phyloP scores from a whole-genome alignment of 1,140 invertebrate genomes.

The Helicorthomorpha holstii region DNA sequence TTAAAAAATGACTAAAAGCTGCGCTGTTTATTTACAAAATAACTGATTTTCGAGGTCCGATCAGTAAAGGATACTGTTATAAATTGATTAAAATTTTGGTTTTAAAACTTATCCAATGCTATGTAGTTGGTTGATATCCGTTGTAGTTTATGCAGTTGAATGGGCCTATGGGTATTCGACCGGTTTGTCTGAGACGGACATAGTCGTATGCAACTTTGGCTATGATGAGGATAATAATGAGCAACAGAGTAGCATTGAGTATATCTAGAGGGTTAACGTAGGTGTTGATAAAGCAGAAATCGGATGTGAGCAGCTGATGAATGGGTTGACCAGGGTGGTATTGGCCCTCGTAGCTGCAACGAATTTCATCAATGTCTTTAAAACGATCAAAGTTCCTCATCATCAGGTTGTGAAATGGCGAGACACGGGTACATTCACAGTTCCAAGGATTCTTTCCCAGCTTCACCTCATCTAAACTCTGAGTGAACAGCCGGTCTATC shows the following conservation, averaged over 20 bases:
- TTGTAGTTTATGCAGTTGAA: too few relatives aligned
- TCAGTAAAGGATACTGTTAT: too few relatives aligned
- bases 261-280: not conserved
- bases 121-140: too few relatives aligned
- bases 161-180: not conserved
- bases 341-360: not conserved
- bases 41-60: too few relatives aligned
- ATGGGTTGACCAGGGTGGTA: not conserved
- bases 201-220: not conserved
- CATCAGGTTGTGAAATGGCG: not conserved
- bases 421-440: not conserved
- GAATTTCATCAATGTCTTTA: not conserved
- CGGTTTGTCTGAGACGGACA: not conserved
- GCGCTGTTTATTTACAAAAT: too few relatives aligned
- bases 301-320: not conserved
- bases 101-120: too few relatives aligned
- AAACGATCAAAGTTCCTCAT: not conserved
- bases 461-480: not conserved
- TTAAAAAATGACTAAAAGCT: too few relatives aligned
- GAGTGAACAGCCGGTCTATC: not conserved
- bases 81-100: too few relatives aligned
- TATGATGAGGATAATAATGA: not conserved
- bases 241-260: not conserved
- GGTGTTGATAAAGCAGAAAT: not conserved
- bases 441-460: not conserved